Base-by-base conservation (phyloP, 2,113 vertebrate genomes). In the Nothobranchius kuhntae region DNA sequence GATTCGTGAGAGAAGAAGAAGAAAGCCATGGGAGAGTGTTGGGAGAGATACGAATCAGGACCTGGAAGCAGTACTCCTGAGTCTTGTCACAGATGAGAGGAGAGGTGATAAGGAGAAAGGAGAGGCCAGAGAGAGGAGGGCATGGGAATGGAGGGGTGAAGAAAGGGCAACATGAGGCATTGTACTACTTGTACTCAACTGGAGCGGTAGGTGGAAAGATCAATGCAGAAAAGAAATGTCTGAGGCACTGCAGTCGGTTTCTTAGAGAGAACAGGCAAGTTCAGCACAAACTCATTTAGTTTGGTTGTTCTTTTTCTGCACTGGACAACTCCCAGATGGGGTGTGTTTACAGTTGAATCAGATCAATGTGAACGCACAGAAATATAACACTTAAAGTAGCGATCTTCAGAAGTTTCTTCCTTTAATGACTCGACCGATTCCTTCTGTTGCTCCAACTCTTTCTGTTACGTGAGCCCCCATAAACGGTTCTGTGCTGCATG, bases 31-130 rank as follows among this genome's bases (percentile, higher is more conserved):
- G 63, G 40, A 72, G 58, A 67, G 64, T 14, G 13, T 71, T 35
- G 1, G 21, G 53, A 53, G 60, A 82, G 88, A 89, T 88, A 87
- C 55, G 62, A 71, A 89, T 89, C 86, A 50, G 77, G 81, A 85
- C 82, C 85, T 87, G 81, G 77, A 84, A 85, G 86, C 81, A 66
- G 75, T 81, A 84, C 83, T 76, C 75, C 52, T 67, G 71, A 72
- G 84, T 81, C 79, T 68, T 79, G 85, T 84, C 87, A 74, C 40
- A 86, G 80, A 84, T 81, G 85, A 84, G 80, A 86, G 10, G 59
- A 0, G 9, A 62, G 56, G 63, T 61, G 81, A 86, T 84, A 88
- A 86, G 58, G 59, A 86, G 59, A 53, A 67, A 75, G 70, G 62
- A 75, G 73, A 65, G 60, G 74, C 78, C 62, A 55, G 82, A 79